Percentiles rank a stretch among this genome's conserved stretches.
phyloP scores from a whole-genome alignment of 2,113 vertebrate species.

The Mastomys coucha region DNA sequence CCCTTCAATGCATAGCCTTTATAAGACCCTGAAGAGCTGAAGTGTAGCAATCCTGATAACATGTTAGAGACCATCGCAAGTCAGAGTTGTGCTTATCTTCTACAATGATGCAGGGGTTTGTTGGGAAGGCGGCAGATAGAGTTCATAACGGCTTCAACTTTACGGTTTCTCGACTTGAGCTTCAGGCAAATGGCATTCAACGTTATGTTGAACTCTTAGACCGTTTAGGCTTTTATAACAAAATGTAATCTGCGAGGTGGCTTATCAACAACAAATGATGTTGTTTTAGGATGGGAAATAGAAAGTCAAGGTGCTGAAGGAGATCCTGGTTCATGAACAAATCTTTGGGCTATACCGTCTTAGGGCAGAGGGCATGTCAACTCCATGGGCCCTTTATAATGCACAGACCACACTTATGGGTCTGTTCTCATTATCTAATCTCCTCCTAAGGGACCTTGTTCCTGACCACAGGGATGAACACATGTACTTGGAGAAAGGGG shows the following conservation, averaged over 20 bases:
- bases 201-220: not conserved
- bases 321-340: not conserved
- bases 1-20: not conserved
- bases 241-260: too few relatives aligned
- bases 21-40: not conserved
- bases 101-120: not conserved
- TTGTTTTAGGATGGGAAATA: not conserved
- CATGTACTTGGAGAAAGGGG: not conserved
- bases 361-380: not conserved
- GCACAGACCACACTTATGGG: not conserved
- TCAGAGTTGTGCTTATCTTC: not conserved
- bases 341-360: not conserved
- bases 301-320: not conserved
- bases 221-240: not conserved
- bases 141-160: not conserved
- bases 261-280: not conserved
- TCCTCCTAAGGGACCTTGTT: not conserved
- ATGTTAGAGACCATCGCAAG: not conserved
- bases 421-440: not conserved
- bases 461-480: not conserved
- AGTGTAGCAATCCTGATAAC: not conserved
- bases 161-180: not conserved
- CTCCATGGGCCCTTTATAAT: not conserved
- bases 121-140: not conserved
- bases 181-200: not conserved